phyloP scores from a whole-genome alignment of 2,888 invertebrate species.

The Copidosoma aretas region DNA sequence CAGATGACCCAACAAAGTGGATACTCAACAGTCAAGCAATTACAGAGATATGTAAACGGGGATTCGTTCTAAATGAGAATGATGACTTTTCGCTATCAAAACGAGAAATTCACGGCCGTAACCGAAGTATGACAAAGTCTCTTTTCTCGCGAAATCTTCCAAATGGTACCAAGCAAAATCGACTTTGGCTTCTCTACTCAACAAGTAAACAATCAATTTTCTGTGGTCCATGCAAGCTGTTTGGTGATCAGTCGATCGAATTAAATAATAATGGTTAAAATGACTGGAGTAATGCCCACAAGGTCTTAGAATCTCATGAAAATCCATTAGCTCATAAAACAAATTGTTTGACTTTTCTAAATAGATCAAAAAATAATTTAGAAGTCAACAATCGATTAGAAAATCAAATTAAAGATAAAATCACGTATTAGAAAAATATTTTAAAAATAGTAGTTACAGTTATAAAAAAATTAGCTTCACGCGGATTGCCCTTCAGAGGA shows the following conservation, averaged over 20 bases:
- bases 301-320: no score
- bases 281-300: background rate
- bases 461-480: background rate
- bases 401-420: no score
- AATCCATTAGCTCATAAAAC: constrained; percentile 32
- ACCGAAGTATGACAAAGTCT: background rate
- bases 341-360: no score
- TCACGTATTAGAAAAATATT: no score
- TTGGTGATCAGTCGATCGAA: background rate
- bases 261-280: constrained; percentile 12
- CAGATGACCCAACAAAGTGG: constrained; percentile 6
- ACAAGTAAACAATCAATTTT: background rate
- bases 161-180: background rate
- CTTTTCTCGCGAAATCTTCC: constrained; percentile 1
- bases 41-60: constrained; percentile 9
- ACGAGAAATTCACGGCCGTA: background rate
- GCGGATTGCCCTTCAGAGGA: background rate
- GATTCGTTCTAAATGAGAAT: constrained; percentile 20
- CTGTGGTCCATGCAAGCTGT: constrained; percentile 8
- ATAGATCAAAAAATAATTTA: no score
- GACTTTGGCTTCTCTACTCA: constrained; percentile 1
- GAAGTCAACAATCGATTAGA: no score
- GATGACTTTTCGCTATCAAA: constrained; percentile 21
- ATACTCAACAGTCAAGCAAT: background rate
- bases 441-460: constrained; percentile 4